A percentile compares a stretch with the other conserved stretches of the same genome.
phyloP scores from a whole-genome alignment of 1,140 invertebrate species.

The Pogonus chalceus region DNA sequence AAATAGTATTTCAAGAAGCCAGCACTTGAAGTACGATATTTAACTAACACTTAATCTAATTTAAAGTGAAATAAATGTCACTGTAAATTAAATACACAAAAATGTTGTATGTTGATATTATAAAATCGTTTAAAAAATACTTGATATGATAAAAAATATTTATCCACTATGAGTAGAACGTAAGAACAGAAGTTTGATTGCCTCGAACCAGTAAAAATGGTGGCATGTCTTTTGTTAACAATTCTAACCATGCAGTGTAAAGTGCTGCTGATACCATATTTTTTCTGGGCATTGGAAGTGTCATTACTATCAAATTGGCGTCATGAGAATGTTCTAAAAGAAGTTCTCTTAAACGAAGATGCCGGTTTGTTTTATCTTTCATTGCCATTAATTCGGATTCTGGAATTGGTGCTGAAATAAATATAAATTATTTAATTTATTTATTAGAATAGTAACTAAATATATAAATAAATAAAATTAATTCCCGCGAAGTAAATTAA shows the following conservation, averaged over 20 bases:
- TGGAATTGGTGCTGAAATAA: constrained; percentile 54
- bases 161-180: constrained; percentile 83
- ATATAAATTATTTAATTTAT: neutral
- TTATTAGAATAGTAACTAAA: neutral
- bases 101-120: neutral
- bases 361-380: constrained; percentile 83
- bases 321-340: constrained; percentile 75
- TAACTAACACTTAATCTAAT: neutral
- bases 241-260: constrained; percentile 91
- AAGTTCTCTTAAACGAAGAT: constrained; percentile 79
- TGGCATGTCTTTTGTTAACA: constrained; percentile 79
- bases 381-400: constrained; percentile 75
- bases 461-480: neutral
- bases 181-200: constrained; percentile 91
- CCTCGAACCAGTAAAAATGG: constrained; percentile 86
- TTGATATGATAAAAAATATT: neutral
- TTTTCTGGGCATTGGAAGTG: constrained; percentile 85
- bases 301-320: constrained; percentile 86
- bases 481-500: too few species aligned
- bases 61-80: neutral
- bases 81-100: neutral
- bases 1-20: neutral
- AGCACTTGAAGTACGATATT: neutral
- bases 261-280: constrained; percentile 77
- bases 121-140: neutral